Conservation (phyloP, 1,140 invertebrate genomes). For the Caenorhabditis brenneri region DNA sequence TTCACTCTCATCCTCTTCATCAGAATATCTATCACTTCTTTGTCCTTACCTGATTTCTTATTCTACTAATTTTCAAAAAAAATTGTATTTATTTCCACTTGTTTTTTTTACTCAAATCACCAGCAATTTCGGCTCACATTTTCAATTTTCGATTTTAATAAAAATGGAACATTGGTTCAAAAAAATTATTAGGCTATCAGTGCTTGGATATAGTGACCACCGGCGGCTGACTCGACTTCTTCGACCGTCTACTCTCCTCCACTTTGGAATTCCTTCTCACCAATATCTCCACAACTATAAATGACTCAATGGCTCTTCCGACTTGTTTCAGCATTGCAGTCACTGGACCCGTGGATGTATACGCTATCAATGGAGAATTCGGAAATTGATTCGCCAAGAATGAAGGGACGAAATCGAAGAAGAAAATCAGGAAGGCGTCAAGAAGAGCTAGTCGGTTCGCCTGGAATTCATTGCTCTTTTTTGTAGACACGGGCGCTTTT, state of each 20-base stretch:
- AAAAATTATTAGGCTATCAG: neutral
- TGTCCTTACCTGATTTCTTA: too few relatives aligned
- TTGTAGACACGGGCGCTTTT: too few relatives aligned
- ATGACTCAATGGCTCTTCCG: neutral
- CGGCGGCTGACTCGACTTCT: neutral
- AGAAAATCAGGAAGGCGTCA: conserved; percentile 12
- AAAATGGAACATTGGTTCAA: neutral
- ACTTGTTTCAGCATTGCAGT: neutral
- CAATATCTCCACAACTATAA: neutral
- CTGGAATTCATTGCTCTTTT: neutral
- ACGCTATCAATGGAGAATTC: neutral
- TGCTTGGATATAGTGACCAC: neutral
- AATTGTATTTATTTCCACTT: too few relatives aligned
- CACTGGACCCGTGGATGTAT: neutral
- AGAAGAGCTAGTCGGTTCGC: conserved; percentile 2
- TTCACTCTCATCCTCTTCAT: too few relatives aligned
- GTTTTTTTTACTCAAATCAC: too few relatives aligned
- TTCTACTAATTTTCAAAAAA: too few relatives aligned
- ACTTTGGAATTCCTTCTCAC: neutral
- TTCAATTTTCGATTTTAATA: neutral
- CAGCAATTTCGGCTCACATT: too few relatives aligned
- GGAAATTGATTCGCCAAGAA: conserved; percentile 1
- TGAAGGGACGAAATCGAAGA: neutral
- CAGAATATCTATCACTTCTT: too few relatives aligned
- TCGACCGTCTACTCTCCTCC: neutral